Evolutionary conservation across 2,113 vertebrate species (phyloP).

Genomic region (Holacanthus passer): DNA sequence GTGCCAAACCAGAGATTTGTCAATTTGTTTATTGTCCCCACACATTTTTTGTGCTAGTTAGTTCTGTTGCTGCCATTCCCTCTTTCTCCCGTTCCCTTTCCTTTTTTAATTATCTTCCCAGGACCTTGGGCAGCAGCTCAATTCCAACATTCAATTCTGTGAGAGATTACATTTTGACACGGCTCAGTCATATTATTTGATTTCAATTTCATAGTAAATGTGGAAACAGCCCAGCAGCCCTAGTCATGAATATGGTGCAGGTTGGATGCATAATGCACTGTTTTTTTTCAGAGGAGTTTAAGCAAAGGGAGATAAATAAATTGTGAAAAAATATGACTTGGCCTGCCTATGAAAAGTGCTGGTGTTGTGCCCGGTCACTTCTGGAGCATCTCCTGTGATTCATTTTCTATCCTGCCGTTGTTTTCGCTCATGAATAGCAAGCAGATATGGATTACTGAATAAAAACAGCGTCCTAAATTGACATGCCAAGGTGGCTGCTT

Average conservation of each 20-base stretch:
- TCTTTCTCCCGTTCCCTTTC: slow-evolving; percentile 29
- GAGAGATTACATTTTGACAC: slow-evolving; percentile 81
- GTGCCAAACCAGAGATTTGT: slow-evolving; percentile 48
- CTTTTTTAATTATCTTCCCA: slow-evolving; percentile 75
- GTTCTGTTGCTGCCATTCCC: slow-evolving; percentile 42
- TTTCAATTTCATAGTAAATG: slow-evolving; percentile 77
- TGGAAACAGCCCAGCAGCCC: slow-evolving; percentile 74
- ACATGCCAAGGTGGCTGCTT: slow-evolving; percentile 50
- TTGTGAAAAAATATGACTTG: slow-evolving; percentile 44
- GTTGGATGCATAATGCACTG: slow-evolving; percentile 66
- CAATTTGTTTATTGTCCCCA: slow-evolving; percentile 62
- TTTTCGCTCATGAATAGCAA: slow-evolving; percentile 73
- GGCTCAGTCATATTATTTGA: slow-evolving; percentile 79
- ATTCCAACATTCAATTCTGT: slow-evolving; percentile 76
- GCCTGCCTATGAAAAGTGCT: slow-evolving; percentile 47
- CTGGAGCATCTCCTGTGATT: slow-evolving; percentile 66
- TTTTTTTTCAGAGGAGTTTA: slow-evolving; percentile 55
- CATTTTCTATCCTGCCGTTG: slow-evolving; percentile 56
- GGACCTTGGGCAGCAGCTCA: slow-evolving; percentile 75
- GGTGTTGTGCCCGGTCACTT: slow-evolving; percentile 63
- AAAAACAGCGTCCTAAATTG: slow-evolving; percentile 62
- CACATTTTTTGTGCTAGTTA: slow-evolving; percentile 54
- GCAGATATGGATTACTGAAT: slow-evolving; percentile 58
- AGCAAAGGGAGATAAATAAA: slow-evolving; percentile 68
- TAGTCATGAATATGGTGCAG: slow-evolving; percentile 73